Evolutionary conservation across 1,140 invertebrate species (phyloP).

Genomic region (Zaprionus ornatus): DNA sequence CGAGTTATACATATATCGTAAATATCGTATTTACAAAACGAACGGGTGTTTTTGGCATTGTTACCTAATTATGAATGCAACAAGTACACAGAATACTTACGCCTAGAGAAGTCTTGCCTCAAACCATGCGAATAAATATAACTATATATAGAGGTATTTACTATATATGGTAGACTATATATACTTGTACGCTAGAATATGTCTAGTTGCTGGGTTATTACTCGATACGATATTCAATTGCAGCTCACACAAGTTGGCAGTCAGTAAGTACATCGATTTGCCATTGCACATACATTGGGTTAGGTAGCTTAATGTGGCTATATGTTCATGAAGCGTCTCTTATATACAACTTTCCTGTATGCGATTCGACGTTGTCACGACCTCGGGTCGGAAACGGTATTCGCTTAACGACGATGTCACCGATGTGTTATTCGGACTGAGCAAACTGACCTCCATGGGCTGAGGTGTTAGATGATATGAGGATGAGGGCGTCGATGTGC

Average conservation of each 20-base stretch:
- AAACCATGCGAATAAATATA: conserved; percentile 72
- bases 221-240: conserved; percentile 57
- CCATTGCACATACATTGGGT: background rate
- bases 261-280: conserved; percentile 54
- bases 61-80: conserved; percentile 49
- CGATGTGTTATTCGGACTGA: conserved; percentile 83
- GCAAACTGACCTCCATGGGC: conserved; percentile 83
- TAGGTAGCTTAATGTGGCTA: background rate
- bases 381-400: conserved; percentile 88
- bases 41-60: conserved; percentile 69
- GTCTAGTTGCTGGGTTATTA: conserved; percentile 70
- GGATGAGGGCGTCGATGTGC: conserved; percentile 76
- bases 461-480: conserved; percentile 81
- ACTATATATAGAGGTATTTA: background rate
- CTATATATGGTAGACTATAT: conserved; percentile 22
- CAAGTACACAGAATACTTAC: conserved; percentile 73
- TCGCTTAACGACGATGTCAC: conserved; percentile 87
- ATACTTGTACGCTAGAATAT: conserved; percentile 25
- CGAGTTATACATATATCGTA: conserved; percentile 31
- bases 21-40: conserved; percentile 67
- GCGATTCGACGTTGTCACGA: conserved; percentile 92
- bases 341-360: conserved; percentile 95
- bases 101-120: conserved; percentile 78
- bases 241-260: conserved; percentile 34
- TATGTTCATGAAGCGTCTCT: conserved; percentile 56